Conservation (phyloP, 2,797 vertebrate species). For the Clarias platycephalus region DNA sequence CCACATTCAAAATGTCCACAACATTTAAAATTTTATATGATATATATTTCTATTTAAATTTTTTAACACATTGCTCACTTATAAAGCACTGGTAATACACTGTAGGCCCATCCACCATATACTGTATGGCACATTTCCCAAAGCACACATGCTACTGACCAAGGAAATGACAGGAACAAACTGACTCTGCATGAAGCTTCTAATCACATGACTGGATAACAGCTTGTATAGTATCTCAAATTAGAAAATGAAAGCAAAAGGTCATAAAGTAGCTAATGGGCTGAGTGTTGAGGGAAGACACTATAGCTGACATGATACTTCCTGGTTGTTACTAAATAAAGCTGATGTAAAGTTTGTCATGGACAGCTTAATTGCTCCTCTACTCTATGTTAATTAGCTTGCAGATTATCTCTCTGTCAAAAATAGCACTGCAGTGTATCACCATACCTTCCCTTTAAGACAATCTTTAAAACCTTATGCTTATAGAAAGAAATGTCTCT, state of each 20-base stretch:
- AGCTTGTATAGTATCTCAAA: constrained; percentile 13
- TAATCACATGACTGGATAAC: constrained; percentile 29
- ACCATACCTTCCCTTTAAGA: background rate
- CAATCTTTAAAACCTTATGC: background rate
- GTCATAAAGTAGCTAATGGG: constrained; percentile 5
- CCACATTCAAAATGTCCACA: background rate
- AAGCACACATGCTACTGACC: background rate
- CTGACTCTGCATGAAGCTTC: constrained; percentile 20
- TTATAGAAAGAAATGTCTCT: background rate
- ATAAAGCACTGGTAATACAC: background rate
- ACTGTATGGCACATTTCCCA: constrained; percentile 8
- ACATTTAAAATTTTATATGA: too few relatives aligned
- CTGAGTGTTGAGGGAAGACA: background rate
- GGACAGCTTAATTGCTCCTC: constrained; percentile 17
- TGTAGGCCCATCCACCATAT: background rate
- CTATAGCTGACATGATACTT: constrained; percentile 5
- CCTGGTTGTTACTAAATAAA: constrained; percentile 24
- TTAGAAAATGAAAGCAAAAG: constrained; percentile 8
- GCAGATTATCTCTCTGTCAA: constrained; percentile 17
- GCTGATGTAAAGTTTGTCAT: background rate
- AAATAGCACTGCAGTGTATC: background rate
- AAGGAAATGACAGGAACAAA: constrained; percentile 9
- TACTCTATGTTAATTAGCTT: constrained; percentile 34
- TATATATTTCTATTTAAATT: background rate
- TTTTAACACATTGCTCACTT: background rate